Evolutionary conservation across 2,797 vertebrate genomes (phyloP).

Genomic region (Paedocypris micromegethes): DNA sequence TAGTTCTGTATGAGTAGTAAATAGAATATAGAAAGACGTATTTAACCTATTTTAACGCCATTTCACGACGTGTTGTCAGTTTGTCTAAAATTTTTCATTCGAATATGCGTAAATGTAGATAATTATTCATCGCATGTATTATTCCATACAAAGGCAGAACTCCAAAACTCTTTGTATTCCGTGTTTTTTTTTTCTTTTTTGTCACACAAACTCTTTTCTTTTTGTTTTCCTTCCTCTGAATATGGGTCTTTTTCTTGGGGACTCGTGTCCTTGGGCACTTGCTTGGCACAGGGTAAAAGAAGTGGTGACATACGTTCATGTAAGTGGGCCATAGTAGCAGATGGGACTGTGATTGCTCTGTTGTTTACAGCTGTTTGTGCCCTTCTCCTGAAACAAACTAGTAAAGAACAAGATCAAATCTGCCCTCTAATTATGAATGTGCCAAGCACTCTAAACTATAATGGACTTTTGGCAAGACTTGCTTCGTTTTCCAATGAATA

Average conservation of each 20-base stretch:
- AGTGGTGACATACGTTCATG: constrained; percentile 74
- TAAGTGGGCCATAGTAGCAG: constrained; percentile 77
- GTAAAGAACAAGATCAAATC: constrained; percentile 50
- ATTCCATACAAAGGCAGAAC: constrained; percentile 21
- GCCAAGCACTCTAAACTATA: constrained; percentile 45
- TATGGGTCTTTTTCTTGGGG: constrained; percentile 77
- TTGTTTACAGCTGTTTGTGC: constrained; percentile 77
- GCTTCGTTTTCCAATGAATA: constrained; percentile 6
- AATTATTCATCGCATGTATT: too few species aligned
- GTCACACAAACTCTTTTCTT: constrained; percentile 54
- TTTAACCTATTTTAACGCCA: too few species aligned
- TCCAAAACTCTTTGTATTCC: constrained; percentile 37
- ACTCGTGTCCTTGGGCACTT: constrained; percentile 76
- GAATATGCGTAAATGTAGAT: too few species aligned
- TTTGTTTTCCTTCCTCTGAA: constrained; percentile 65
- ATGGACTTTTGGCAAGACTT: constrained; percentile 19
- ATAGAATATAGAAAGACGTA: too few species aligned
- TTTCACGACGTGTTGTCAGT: too few species aligned
- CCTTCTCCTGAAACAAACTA: constrained; percentile 57
- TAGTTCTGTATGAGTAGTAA: too few species aligned
- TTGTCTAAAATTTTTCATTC: too few species aligned
- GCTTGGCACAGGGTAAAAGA: constrained; percentile 76
- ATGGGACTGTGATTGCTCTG: constrained; percentile 76
- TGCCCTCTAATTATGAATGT: constrained; percentile 43
- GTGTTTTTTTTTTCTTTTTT: constrained; percentile 42